phyloP scores from a whole-genome alignment of 2,113 vertebrate genomes.

The Gallinago undulata region DNA sequence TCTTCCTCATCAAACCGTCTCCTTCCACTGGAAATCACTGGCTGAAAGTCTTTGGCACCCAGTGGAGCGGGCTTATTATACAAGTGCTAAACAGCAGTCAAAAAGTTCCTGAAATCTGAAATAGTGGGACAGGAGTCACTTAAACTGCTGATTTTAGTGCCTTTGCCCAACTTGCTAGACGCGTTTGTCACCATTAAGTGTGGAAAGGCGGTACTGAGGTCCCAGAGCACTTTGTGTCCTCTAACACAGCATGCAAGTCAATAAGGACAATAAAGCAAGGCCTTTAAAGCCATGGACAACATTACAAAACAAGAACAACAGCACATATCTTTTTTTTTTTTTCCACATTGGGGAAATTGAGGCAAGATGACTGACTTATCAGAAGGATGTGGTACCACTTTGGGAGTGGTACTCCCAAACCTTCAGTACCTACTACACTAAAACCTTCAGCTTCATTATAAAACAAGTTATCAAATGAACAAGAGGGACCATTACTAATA shows the following conservation, averaged over 20 bases:
- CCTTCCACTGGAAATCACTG: background rate
- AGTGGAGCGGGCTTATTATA: background rate
- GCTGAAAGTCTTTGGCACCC: background rate
- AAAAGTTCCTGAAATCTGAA: background rate
- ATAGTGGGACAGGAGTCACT: background rate
- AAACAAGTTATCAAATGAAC: background rate
- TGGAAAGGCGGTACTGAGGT: background rate
- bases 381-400: background rate
- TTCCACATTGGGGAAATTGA: background rate
- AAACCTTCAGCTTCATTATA: background rate
- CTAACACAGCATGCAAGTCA: background rate
- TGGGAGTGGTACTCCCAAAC: background rate
- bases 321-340: background rate
- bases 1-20: background rate
- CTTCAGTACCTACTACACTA: too few species aligned
- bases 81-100: background rate
- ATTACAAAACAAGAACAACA: background rate
- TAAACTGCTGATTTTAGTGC: background rate
- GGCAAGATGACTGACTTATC: background rate
- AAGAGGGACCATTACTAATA: fast-evolving
- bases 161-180: background rate
- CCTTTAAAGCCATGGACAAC: background rate
- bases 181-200: background rate
- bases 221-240: background rate
- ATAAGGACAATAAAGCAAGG: background rate